A percentile compares a stretch with the other conserved stretches of the same genome.
Conservation (phyloP, 2,797 vertebrate genomes). For the Alca torda region DNA sequence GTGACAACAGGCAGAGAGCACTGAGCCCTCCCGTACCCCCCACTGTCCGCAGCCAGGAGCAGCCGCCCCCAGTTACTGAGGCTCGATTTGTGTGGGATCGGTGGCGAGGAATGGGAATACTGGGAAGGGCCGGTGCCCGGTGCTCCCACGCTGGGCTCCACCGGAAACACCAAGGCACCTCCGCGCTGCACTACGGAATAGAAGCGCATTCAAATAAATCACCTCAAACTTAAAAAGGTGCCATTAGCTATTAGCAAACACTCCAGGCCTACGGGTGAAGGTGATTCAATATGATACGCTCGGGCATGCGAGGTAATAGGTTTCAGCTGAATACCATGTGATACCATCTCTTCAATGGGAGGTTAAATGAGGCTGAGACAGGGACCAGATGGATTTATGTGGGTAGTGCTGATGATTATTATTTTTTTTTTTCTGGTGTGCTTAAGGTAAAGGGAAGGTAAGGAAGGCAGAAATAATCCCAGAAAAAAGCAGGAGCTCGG, state of each 20-base stretch:
- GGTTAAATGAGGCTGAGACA: slow-evolving; percentile 66
- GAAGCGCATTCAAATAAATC: slow-evolving; percentile 25
- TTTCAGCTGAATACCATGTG: slow-evolving; percentile 59
- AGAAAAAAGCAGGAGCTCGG: not conserved
- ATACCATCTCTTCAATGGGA: slow-evolving; percentile 49
- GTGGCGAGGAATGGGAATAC: not conserved
- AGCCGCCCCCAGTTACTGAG: rapidly evolving
- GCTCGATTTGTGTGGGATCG: not conserved
- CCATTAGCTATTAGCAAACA: slow-evolving; percentile 46
- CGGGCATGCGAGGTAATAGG: slow-evolving; percentile 67
- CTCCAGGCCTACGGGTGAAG: not conserved
- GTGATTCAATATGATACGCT: slow-evolving; percentile 70
- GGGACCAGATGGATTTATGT: slow-evolving; percentile 68
- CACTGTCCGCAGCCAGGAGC: rapidly evolving
- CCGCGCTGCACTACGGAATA: not conserved
- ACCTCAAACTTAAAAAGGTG: slow-evolving; percentile 19
- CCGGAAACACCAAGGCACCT: not conserved
- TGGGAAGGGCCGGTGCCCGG: not conserved
- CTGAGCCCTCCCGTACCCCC: rapidly evolving
- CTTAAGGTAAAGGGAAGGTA: slow-evolving; percentile 51
- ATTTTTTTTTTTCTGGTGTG: not conserved
- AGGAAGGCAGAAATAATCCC: not conserved
- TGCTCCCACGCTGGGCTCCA: not conserved
- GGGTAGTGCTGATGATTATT: not conserved
- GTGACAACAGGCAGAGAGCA: not conserved